Evolutionary conservation across 2,113 vertebrate genomes (phyloP).

Genomic region (Corydoras sp.): DNA sequence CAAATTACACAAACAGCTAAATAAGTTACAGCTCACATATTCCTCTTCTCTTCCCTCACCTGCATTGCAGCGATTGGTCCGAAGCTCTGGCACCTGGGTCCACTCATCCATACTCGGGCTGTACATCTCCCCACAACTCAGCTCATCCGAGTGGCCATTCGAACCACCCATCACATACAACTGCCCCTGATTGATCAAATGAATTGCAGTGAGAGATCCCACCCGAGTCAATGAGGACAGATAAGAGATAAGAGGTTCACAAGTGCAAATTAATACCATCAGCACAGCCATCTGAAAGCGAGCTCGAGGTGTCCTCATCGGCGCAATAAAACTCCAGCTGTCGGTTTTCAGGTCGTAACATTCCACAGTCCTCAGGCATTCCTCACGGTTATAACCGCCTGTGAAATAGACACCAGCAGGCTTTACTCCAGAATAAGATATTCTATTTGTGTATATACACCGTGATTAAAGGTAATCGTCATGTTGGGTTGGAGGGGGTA

Average conservation of each 20-base stretch:
- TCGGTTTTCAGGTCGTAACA: constrained; percentile 85
- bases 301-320: constrained; percentile 93
- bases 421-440: too few species aligned
- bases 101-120: constrained; percentile 82
- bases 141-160: constrained; percentile 92
- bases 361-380: constrained; percentile 94
- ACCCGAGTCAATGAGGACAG: too few species aligned
- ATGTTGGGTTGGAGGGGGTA: too few species aligned
- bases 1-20: background rate
- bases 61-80: constrained; percentile 96
- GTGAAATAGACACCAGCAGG: constrained; percentile 11
- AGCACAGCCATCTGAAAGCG: constrained; percentile 97
- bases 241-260: too few species aligned
- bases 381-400: constrained; percentile 97
- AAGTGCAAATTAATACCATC: constrained; percentile 64
- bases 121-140: constrained; percentile 95
- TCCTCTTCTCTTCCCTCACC: constrained; percentile 57
- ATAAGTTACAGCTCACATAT: background rate
- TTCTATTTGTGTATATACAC: too few species aligned
- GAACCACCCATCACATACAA: constrained; percentile 95
- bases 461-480: too few species aligned
- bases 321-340: constrained; percentile 88
- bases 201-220: background rate
- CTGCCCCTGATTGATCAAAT: constrained; percentile 69
- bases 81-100: constrained; percentile 86